Base-by-base conservation (phyloP, 1,140 invertebrate genomes). In the Pseudomyrmex sp. region DNA sequence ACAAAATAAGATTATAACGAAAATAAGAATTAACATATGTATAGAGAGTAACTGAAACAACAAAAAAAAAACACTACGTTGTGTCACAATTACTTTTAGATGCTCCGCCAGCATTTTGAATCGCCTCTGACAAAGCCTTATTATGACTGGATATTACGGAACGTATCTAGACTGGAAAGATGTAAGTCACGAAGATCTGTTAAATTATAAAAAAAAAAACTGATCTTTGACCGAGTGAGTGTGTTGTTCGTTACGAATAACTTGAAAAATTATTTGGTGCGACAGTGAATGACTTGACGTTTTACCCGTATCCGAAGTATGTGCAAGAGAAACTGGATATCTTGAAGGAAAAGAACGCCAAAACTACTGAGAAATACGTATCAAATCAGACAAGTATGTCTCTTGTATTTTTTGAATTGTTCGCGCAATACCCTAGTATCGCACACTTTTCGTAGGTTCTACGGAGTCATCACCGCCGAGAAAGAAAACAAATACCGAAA, bases 231-330 rank as follows among this genome's bases (percentile, higher is more conserved):
- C 35, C 35, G 35, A 7, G 35, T 35, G 35, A 35, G 35, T 7
- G 35, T 35, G 35, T 35, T 66, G 15, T n/a, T 52, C 54, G 26
- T 72, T 59, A 58, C 62, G 13, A 85, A 65, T 72, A 58, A 35
- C 76, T 44, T 62, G 15, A 76, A 44, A 59, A 20, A 52, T 74
- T 70, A n/a, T 77, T 59, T 73, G 10, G 2, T 15, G 0, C 35
- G 63, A 59, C 46, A 89, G 85, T 93, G 44, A 86, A 93, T 50
- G 63, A 89, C 15, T 7, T 93, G 9, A 84, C 61, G 3, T 91
- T 91, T 65, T 88, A 90, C 50, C 93, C 93, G 5, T 93, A 93
- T 77, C 91, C 92, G 23, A 18, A 82, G 0, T 72, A 63, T 8
- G 74, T 94, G 23, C 54, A 88, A 46, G 79, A 83, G 13, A 92